Base-by-base conservation (phyloP, 2,797 vertebrate genomes). In the Oryzias sinensis region DNA sequence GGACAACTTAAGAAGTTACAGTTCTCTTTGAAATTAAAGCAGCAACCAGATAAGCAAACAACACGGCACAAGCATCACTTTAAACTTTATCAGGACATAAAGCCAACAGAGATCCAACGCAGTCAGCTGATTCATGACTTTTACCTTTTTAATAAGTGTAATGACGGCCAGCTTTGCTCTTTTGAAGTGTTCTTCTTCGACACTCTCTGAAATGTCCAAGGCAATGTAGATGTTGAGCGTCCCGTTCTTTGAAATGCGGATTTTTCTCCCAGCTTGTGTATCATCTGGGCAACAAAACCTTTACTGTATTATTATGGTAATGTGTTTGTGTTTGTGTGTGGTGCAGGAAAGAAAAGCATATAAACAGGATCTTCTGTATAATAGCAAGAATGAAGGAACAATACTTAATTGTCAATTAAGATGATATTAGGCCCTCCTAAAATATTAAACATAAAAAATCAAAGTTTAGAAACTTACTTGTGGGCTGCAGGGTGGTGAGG, bases 141-240 rank as follows among this genome's bases (percentile, higher is more conserved):
- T 73, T 59, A 94, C 93, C 92, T 91, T 94, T 9, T 43, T 20
- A 17, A 94, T 89, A 17, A 94, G 85, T 43, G 44, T 74, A 17
- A 2, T 0, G 1, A 90, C 44, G 7, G 78, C 80, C 0, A 53
- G 1, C 74, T 54, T 91, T 50, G 88, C 77, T 4, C 20, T 14
- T 0, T 54, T 22, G 62, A 90, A 65, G 3, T 87, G 24, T 0
- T 43, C 0, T 0, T 41, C 0, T 0, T 56, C 46, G 0, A 94
- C 89, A 65, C 93, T 93, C 33, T 82, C 87, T 6, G 93, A 94
- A 41, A 91, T 87, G 43, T 95, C 93, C 45, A 95, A 53, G 45
- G 87, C 85, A 2, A 95, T 81, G 37, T 92, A 95, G 45, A 95
- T 93, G 71, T 93, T 92, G 47, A 94, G 88, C 22, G 69, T 89